Conservation (phyloP, 2,888 invertebrate genomes). For the Helicoverpa assulta region DNA sequence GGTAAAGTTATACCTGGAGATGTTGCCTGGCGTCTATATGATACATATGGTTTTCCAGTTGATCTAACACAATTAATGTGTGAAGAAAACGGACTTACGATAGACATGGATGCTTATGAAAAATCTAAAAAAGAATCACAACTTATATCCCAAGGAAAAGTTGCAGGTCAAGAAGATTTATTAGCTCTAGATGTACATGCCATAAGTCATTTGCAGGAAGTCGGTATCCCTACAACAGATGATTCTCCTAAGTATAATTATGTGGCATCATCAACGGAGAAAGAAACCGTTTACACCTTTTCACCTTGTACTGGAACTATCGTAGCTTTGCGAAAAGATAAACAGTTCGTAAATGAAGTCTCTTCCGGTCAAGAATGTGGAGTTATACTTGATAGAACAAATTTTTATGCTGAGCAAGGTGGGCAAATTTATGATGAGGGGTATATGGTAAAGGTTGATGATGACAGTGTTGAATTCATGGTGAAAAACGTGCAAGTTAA, state of each 20-base stretch:
- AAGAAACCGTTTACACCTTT: conserved; percentile 94
- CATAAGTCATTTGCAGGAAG: conserved; percentile 96
- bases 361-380: conserved; percentile 97
- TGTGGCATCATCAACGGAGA: conserved; percentile 90
- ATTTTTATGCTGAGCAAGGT: conserved; percentile 99
- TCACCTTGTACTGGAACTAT: conserved; percentile 93
- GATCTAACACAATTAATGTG: conserved; percentile 99
- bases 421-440: conserved; percentile 99
- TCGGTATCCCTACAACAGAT: conserved; percentile 94
- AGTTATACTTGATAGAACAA: conserved; percentile 96
- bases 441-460: conserved; percentile 94
- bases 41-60: conserved; percentile 99
- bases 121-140: conserved; percentile 97
- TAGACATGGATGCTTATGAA: conserved; percentile 98
- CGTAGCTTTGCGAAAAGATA: conserved; percentile 94
- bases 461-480: conserved; percentile 97
- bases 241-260: conserved; percentile 98
- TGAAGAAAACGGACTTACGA: conserved; percentile 97
- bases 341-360: conserved; percentile 96
- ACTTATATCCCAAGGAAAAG: conserved; percentile 96
- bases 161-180: conserved; percentile 94
- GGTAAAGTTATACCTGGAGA: conserved; percentile 96
- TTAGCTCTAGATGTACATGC: conserved; percentile 98
- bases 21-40: conserved; percentile 99
- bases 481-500: conserved; percentile 98